Evolutionary conservation across 1,140 invertebrate species (phyloP), one percentile per base, ranked within the genome.

Genomic region (Doryteuthis pealeii): DNA sequence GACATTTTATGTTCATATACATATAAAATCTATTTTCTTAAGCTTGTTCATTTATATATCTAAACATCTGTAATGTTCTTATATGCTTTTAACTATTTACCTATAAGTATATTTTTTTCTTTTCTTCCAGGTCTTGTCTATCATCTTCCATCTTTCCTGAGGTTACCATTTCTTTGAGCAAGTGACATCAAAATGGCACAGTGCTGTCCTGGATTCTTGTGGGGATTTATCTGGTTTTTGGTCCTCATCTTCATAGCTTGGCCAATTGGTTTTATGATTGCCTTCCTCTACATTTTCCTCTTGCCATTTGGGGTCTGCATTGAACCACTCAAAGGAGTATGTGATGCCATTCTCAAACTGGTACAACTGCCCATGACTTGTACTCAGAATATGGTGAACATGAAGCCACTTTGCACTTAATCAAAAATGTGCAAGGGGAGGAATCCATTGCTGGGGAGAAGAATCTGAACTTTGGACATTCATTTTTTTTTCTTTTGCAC

Each of bases 241-340:
- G 72, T 81, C 12, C 78, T 88, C 22, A 77, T 79, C 73, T 86
- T 88, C 68, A 45, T 87, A 4, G 85, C 74, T 12, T 88, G 86
- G 86, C 86, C 86, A n/a, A 67, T 88, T 14, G 86, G 78, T 0
- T 85, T 84, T 77, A 83, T 87, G 73, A 71, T 87, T n/a, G 84
- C 84, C 14, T 85, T 84, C 80, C 54, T 86, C 10, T 88, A 87
- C 74, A 80, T 88, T 1, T 74, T 88, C 15, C 77, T 88, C 4
- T 71, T 88, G 4, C 87, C 87, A 6, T 87, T 88, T 75, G 74
- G 76, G 12, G 86, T 79, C 43, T 88, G 87, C 67, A 81, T 85
- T 15, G 78, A 81, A 26, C 78, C 82, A 0, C 69, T 85, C 22
- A 85, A 84, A 72, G 80, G 75, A 8, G 73, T 86, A n/a, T 83